These are phyloP conservation scores for Thaumatotibia leucotreta DNA, from an alignment of 1,140 invertebrate genomes.

Conservation along the genomic window DNA sequence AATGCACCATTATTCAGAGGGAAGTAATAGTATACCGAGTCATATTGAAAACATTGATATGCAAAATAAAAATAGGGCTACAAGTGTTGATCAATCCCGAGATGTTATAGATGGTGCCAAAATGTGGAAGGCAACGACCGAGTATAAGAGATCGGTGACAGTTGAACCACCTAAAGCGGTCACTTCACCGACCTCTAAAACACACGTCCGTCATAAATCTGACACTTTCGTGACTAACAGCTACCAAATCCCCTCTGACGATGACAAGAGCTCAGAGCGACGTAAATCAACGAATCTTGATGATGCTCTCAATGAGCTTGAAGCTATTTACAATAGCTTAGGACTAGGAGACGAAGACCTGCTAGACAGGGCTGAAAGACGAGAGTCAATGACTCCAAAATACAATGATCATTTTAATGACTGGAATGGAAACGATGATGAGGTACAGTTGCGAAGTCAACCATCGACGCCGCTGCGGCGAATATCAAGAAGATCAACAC, in stretches of 20 bases:
- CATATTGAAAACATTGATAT: conserved; percentile 37
- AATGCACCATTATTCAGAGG: conserved; percentile 30
- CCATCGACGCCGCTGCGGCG: conserved; percentile 60
- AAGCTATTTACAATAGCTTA: conserved; percentile 92
- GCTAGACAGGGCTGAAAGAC: conserved; percentile 84
- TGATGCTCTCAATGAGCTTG: conserved; percentile 90
- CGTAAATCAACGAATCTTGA: conserved; percentile 87
- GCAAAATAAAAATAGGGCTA: conserved; percentile 51
- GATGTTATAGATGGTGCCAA: conserved; percentile 60
- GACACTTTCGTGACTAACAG: conserved; percentile 51
- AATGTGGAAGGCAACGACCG: conserved; percentile 68
- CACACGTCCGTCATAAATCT: conserved; percentile 66
- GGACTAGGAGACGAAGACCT: conserved; percentile 89
- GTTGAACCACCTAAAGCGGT: conserved; percentile 49
- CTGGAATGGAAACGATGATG: conserved; percentile 70
- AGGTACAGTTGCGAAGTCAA: conserved; percentile 63
- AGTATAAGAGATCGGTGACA: conserved; percentile 61
- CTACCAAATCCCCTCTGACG: conserved; percentile 60
- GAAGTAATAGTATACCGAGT: conserved; percentile 35
- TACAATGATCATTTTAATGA: conserved; percentile 66
- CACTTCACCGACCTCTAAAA: conserved; percentile 54
- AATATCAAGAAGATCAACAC: conserved; percentile 54
- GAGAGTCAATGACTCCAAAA: conserved; percentile 81
- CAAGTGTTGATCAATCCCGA: conserved; percentile 30
- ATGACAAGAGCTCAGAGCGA: conserved; percentile 66